Evolutionary conservation across 1,140 invertebrate species (phyloP), one percentile per base, ranked within the genome.

Genomic region (Steinernema khuongi): DNA sequence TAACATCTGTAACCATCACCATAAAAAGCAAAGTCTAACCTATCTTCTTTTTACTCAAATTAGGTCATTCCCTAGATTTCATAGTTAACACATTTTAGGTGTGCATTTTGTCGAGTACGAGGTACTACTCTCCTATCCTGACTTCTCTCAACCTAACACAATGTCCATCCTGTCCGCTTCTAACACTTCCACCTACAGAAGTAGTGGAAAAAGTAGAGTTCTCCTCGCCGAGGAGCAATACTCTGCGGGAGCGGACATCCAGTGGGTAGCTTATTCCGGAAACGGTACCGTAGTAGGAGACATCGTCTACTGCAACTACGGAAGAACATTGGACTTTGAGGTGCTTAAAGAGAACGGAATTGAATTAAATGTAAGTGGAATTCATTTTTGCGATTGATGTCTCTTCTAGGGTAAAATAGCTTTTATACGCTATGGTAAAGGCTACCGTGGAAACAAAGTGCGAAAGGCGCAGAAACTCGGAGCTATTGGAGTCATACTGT

Each of bases 231-330:
- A 81, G 19, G 81, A 82, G 36, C 81, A 83, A 41, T 41, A 41
- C n/a, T 60, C 50, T 4, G 11, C 22, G 11, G 79, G 73, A 31
- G 80, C 83, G 30, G 78, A 73, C 28, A 76, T 85, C 60, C 82
- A 85, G 75, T 83, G 82, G 82, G 28, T 85, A 17, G 82, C 82
- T 0, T 83, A 82, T 69, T 71, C 78, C n/a, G 77, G 73, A 1
- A 72, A 77, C 66, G 83, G 83, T 32, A 75, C 32, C 7, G 80
- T 80, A 0, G 74, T 77, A 72, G 82, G 81, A 17, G 81, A 83
- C 18, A 28, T 79, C 0, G 83, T 83, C 14, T 83, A 83, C 70
- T 76, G 74, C 44, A 76, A 83, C 66, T 78, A 80, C 36, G 82
- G 82, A 1, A 72, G 67, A 14, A 18, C 66, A 2, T 50, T 75